Base-by-base conservation (phyloP, 1,140 invertebrate species). In the Apis cerana region DNA sequence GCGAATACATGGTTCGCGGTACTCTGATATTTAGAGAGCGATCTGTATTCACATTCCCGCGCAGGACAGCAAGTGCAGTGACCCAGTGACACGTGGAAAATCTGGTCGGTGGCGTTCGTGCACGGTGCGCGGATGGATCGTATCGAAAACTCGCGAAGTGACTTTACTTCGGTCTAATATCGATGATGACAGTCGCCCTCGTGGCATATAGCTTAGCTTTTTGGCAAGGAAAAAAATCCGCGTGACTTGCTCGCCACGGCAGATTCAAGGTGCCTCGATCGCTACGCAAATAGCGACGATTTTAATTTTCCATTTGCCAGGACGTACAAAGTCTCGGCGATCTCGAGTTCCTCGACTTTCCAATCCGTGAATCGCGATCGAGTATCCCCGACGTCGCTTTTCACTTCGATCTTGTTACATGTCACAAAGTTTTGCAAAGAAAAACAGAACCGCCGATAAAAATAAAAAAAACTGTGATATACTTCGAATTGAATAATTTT, bases 21-120 rank as follows among this genome's bases (percentile, higher is more conserved):
- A 78, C 84, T 87, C 70, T 77, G 80, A 85, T 85, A 87, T 87
- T 87, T 75, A 83, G 65, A 79, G 80, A 79, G 74, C 59, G 79
- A 85, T 87, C 69, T 85, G 65, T 85, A 87, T 87, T 87, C 85
- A 79, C 54, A 58, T 82, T 82, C 59, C 21, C 65, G 43, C 70
- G 54, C 68, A 69, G 72, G 21, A 67, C 80, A 61, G 74, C 62
- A n/a, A 69, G 75, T 86, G 75, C 79, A 69, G 64, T 79, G 85
- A 75, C 84, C 84, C 52, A 85, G 69, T 87, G 85, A 87, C 85
- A 85, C 80, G 75, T 59, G 80, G 75, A 79, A 87, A 87, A 87
- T 85, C 71, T 85, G 50, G 52, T 58, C 80, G 56, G 50, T 11
- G 19, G 52, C 52, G 59, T 61, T 23, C 67, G 59, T 71, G 48